Evolutionary conservation across 1,140 invertebrate genomes (phyloP).

Genomic region (Panagrolaimus sp.): DNA sequence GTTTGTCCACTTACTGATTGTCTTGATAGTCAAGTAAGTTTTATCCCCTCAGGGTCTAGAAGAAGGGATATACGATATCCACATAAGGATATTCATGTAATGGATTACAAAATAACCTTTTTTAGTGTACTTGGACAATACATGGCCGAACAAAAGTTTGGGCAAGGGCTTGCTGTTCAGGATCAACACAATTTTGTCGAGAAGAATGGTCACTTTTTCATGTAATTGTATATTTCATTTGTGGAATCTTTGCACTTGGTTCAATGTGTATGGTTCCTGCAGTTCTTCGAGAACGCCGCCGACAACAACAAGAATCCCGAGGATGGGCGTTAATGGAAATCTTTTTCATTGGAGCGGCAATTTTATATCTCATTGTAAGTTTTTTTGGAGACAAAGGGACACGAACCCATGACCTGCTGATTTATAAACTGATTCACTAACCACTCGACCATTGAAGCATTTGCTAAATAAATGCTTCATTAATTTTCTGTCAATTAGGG

Average conservation of each 20-base stretch:
- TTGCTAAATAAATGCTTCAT: too few relatives aligned
- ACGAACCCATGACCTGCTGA: neutral
- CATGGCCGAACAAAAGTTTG: conserved; percentile 26
- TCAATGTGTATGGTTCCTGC: conserved; percentile 44
- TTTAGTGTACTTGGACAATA: conserved; percentile 39
- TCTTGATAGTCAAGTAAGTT: neutral
- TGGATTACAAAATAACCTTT: too few relatives aligned
- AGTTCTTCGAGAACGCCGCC: conserved; percentile 42
- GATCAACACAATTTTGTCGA: conserved; percentile 21
- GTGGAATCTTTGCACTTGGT: conserved; percentile 39
- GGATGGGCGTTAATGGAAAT: conserved; percentile 81
- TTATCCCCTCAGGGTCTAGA: too few relatives aligned
- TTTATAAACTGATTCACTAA: too few relatives aligned
- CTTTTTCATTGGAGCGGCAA: conserved; percentile 74
- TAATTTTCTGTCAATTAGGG: too few relatives aligned
- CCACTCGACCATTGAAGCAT: neutral
- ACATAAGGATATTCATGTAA: too few relatives aligned
- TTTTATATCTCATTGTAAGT: conserved; percentile 78
- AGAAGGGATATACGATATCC: too few relatives aligned
- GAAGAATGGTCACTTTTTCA: conserved; percentile 21
- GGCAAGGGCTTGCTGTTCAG: conserved; percentile 26
- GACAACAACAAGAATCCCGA: conserved; percentile 69
- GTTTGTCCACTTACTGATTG: conserved; percentile 9
- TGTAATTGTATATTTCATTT: conserved; percentile 34
- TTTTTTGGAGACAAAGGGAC: neutral